Base-by-base conservation (phyloP, 2,113 vertebrate genomes). In the Boleophthalmus pectinirostris region DNA sequence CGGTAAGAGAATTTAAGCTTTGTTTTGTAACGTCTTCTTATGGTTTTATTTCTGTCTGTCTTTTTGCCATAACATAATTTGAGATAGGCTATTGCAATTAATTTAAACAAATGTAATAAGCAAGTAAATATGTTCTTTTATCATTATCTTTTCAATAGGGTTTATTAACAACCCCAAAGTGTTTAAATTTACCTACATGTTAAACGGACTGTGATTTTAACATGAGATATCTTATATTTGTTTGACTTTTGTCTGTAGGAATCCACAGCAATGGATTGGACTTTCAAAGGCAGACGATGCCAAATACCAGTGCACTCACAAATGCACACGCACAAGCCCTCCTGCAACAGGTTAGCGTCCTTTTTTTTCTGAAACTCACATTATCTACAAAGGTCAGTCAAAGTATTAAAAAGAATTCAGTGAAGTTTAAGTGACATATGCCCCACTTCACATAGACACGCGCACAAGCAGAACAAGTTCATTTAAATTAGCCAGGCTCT, bases 241-340 rank as follows among this genome's bases (percentile, higher is more conserved):
- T 75, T 18, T 35, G 7, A 51, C 77, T 82, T 90, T n/a, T 84
- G 12, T 86, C 84, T 57, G 68, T 70, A 99, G 98, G 96, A 94
- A 95, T 96, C 67, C 97, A 98, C 91, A 97, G 92, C 80, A 99
- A 99, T 81, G 98, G 98, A 89, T 94, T 99, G 94, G 98, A 99
- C 94, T 99, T 98, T 94, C 95, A 97, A 82, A 97, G 98, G 93
- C 97, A 96, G 91, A 92, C 93, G 71, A 94, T 98, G 92, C 94
- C 96, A 79, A 94, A 96, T 85, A 95, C 96, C 91, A 95, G 94
- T 89, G 94, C 96, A 84, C 96, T 99, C 91, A 96, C 97, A 85
- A 96, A 96, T 84, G 97, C 98, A 90, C 98, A 99, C 78, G 96
- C 97, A 91, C 97, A 99, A 94, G 97, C 98, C 89, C 94, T 99